Percentiles rank a stretch among this genome's conserved stretches.
phyloP scores from a whole-genome alignment of 1,140 invertebrate genomes.

The Tribolium madens region DNA sequence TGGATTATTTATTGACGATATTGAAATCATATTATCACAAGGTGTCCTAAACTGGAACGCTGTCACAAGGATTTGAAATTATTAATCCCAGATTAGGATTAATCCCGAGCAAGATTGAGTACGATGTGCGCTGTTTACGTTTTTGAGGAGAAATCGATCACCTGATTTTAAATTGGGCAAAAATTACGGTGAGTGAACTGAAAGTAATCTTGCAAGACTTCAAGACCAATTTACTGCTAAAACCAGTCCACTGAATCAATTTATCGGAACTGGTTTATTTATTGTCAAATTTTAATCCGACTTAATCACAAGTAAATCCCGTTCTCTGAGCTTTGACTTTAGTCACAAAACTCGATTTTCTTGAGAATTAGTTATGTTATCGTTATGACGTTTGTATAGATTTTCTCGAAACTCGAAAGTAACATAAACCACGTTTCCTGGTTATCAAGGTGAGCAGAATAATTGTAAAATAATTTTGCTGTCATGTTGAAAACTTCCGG shows the following conservation, averaged over 20 bases:
- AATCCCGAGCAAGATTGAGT: too few species aligned
- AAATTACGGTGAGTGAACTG: neutral
- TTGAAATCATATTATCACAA: conserved; percentile 32
- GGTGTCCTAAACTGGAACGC: conserved; percentile 13
- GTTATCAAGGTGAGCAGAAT: too few species aligned
- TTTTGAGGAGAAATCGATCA: neutral
- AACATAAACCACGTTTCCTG: too few species aligned
- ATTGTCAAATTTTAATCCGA: too few species aligned
- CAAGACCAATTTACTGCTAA: neutral
- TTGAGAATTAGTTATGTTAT: too few species aligned
- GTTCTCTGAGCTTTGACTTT: too few species aligned
- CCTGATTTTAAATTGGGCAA: neutral
- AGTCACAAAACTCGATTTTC: too few species aligned
- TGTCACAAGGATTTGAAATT: conserved; percentile 6
- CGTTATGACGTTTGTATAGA: too few species aligned
- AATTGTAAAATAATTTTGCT: too few species aligned
- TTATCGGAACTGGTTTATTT: neutral
- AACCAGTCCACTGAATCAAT: neutral
- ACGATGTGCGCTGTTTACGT: neutral
- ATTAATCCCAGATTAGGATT: neutral
- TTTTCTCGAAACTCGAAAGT: too few species aligned
- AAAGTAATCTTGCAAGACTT: neutral
- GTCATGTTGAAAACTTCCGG: too few species aligned
- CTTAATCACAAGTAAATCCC: too few species aligned
- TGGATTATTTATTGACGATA: conserved; percentile 7